These are phyloP conservation scores for Piliocolobus tephrosceles DNA, from an alignment of 2,113 vertebrate species.

Conservation along the genomic window DNA sequence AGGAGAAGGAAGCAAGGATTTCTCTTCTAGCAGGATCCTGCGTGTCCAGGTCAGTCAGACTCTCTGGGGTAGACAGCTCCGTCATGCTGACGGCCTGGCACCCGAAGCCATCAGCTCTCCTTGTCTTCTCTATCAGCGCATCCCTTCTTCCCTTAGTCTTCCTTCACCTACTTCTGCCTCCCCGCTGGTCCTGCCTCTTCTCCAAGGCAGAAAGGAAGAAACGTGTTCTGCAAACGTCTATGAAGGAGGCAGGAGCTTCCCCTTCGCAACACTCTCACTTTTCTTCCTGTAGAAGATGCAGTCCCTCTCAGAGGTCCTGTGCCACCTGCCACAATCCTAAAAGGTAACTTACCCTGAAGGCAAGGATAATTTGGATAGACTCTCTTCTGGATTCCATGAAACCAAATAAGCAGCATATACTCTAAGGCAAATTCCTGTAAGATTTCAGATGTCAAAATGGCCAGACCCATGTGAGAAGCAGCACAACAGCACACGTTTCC, in stretches of 20 bases:
- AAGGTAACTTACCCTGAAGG: neutral
- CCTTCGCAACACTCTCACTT: neutral
- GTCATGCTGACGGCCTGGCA: neutral
- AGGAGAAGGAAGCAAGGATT: neutral
- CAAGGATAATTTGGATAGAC: neutral
- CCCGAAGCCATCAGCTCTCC: neutral
- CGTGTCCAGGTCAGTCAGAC: neutral
- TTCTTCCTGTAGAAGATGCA: neutral
- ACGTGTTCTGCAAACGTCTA: neutral
- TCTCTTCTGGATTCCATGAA: neutral
- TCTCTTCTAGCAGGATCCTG: neutral
- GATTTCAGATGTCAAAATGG: neutral
- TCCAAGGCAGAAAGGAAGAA: neutral
- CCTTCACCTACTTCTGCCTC: neutral
- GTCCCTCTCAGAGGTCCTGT: neutral
- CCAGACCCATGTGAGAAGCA: neutral
- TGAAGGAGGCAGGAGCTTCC: neutral
- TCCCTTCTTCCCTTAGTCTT: neutral
- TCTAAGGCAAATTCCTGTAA: neutral
- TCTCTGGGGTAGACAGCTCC: neutral
- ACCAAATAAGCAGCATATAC: neutral
- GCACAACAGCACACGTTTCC: accelerated
- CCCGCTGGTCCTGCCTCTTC: neutral
- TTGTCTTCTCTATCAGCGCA: neutral
- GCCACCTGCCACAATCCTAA: neutral